phyloP scores from a whole-genome alignment of 2,797 vertebrate genomes.

The Denticeps clupeoides region DNA sequence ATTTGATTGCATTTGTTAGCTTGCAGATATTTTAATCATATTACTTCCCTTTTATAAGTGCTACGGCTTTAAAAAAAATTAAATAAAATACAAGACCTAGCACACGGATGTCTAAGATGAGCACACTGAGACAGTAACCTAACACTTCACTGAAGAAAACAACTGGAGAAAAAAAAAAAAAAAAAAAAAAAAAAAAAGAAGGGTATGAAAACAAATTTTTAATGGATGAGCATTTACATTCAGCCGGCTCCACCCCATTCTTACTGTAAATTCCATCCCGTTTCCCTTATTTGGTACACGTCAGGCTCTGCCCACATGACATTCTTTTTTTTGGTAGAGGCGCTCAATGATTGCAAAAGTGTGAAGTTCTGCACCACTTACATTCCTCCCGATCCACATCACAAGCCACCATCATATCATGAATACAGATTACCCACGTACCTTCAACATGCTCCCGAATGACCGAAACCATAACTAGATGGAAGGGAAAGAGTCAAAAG shows the following conservation, averaged over 20 bases:
- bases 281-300: constrained; percentile 25
- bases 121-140: constrained; percentile 50
- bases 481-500: no score
- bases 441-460: no score
- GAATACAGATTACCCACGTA: no score
- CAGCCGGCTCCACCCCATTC: constrained; percentile 34
- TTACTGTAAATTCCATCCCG: constrained; percentile 12
- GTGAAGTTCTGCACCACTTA: background rate
- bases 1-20: constrained; percentile 48
- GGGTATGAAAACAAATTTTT: constrained; percentile 29
- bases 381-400: no score
- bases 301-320: constrained; percentile 6
- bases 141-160: constrained; percentile 51
- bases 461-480: no score
- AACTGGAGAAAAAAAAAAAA: constrained; percentile 19
- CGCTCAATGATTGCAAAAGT: constrained; percentile 10
- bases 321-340: constrained; percentile 34
- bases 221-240: constrained; percentile 42
- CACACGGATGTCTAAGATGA: constrained; percentile 56
- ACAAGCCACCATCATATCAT: no score
- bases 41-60: constrained; percentile 48
- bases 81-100: constrained; percentile 55
- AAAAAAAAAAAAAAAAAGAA: constrained; percentile 32
- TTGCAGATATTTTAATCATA: constrained; percentile 43
- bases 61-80: constrained; percentile 64